Base-by-base conservation (phyloP, 2,113 vertebrate genomes). In the Talpa occidentalis region DNA sequence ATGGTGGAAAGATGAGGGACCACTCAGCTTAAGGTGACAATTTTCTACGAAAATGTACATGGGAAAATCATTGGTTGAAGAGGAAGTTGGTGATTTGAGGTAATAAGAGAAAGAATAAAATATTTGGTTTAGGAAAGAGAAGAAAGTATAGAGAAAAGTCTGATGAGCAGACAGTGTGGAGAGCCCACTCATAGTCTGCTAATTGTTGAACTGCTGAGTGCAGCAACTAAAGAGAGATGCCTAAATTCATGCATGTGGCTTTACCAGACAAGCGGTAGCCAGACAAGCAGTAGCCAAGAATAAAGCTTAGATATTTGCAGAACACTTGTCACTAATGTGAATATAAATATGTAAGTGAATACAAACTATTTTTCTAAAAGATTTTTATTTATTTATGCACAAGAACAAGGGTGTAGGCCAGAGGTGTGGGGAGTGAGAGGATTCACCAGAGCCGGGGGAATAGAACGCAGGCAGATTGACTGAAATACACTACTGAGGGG, bases 31-130 rank as follows among this genome's bases (percentile, higher is more conserved):
- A 70, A 8, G 42, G 30, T 94, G 35, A 69, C 15, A 56, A 52
- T 67, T 64, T 6, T 72, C 56, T 86, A 56, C 35, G 78, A 47
- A 17, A 80, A 62, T 32, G 6, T 32, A 56, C 17, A 12, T 70
- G 32, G 44, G 40, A 86, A 80, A 85, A 21, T 49, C 69, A 93
- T n/a, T 66, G 66, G 60, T 40, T 93, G 56, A 94, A 32, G 17
- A 93, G 30, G 21, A 72, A 88, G 24, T 15, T n/a, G 19, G 54
- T 56, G 17, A 88, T 69, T 35, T 67, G 19, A 88, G 17, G 32
- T 59, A 21, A 17, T 19, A 72, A 81, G 42, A 72, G 12, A 30
- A 93, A 80, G 14, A 93, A 88, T 47, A 26, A 70, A 83, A 32
- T 30, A 66, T 3, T 14, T 81, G 6, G 2, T 67, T 73, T 88